Evolutionary conservation across 2,113 vertebrate species (phyloP).

Genomic region (Aphyosemion australe): DNA sequence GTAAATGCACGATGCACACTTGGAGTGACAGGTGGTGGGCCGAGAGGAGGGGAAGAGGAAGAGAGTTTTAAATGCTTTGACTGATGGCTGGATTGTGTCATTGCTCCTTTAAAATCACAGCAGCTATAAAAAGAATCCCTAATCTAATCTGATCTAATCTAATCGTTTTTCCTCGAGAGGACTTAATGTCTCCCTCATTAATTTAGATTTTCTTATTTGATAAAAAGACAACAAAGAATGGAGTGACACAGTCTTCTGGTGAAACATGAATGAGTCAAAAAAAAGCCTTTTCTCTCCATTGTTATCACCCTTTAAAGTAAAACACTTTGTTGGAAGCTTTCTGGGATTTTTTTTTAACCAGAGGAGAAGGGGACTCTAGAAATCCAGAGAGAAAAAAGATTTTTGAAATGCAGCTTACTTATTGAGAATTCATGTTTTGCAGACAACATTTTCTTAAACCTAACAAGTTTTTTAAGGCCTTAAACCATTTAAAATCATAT

Average conservation of each 20-base stretch:
- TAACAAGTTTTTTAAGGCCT: too few relatives aligned
- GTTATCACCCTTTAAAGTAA: too few relatives aligned
- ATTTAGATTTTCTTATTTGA: background rate
- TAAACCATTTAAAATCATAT: too few relatives aligned
- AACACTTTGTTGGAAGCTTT: too few relatives aligned
- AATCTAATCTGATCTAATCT: conserved; percentile 32
- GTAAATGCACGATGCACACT: conserved; percentile 27
- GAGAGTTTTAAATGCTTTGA: conserved; percentile 39
- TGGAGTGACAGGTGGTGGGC: conserved; percentile 66
- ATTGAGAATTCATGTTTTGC: too few relatives aligned
- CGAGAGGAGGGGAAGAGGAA: conserved; percentile 40
- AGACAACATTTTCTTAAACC: too few relatives aligned
- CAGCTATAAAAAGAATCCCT: conserved; percentile 26
- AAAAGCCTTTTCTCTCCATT: background rate
- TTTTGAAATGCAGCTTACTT: too few relatives aligned
- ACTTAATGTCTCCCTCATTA: background rate
- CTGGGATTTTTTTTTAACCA: too few relatives aligned
- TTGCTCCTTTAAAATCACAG: conserved; percentile 27
- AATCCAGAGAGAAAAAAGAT: too few relatives aligned
- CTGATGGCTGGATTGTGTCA: conserved; percentile 57
- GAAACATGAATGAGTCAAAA: background rate
- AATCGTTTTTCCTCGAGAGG: background rate
- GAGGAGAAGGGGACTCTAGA: too few relatives aligned
- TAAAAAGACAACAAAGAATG: background rate
- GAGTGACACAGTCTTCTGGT: background rate